Evolutionary conservation across 2,797 vertebrate species (phyloP).

Genomic region (Channallabes apus): DNA sequence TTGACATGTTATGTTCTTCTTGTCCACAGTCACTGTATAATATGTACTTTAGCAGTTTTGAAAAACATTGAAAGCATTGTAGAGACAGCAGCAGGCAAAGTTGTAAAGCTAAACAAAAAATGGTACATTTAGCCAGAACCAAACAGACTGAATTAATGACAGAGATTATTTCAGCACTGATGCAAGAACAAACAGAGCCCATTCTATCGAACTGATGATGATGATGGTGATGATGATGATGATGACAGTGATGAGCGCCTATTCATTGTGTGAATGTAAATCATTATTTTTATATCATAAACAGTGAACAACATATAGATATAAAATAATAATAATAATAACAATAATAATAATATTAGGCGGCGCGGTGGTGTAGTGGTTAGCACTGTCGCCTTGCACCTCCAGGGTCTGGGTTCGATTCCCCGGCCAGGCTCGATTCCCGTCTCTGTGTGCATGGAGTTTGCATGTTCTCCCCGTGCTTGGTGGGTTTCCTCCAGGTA

Average conservation of each 20-base stretch:
- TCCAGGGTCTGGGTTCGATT: too few species aligned
- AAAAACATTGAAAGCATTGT: background rate
- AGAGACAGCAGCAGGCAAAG: background rate
- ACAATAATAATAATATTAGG: background rate
- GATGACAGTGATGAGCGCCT: background rate
- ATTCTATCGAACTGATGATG: background rate
- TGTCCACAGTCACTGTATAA: conserved; percentile 3
- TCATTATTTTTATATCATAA: background rate
- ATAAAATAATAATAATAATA: background rate
- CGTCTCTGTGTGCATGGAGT: too few species aligned
- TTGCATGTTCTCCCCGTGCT: too few species aligned
- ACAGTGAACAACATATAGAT: background rate
- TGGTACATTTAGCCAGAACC: background rate
- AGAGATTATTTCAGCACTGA: background rate
- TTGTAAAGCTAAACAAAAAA: background rate
- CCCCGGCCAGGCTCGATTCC: too few species aligned
- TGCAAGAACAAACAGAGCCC: background rate
- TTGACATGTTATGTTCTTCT: background rate
- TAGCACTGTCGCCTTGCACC: too few species aligned
- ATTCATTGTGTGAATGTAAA: background rate
- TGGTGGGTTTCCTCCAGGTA: too few species aligned
- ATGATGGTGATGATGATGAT: background rate
- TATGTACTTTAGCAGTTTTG: background rate
- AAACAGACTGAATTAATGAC: background rate
- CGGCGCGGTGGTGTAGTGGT: too few species aligned